phyloP scores from a whole-genome alignment of 2,888 invertebrate genomes.

The Melolontha melolontha region DNA sequence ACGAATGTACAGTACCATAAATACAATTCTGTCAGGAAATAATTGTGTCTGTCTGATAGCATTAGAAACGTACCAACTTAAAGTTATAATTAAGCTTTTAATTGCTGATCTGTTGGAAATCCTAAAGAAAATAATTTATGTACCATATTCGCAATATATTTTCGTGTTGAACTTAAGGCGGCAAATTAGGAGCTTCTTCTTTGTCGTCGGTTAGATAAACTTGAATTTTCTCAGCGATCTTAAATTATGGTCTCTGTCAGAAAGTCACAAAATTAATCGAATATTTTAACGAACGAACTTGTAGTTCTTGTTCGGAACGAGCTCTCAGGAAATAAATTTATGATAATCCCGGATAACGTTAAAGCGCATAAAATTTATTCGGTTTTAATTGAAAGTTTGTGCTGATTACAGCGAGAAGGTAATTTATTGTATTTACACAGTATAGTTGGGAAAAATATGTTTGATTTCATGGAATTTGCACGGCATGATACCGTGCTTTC shows the following conservation, averaged over 20 bases:
- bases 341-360: slow-evolving; percentile 27
- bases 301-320: slow-evolving; percentile 21
- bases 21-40: no score
- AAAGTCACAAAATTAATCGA: slow-evolving; percentile 31
- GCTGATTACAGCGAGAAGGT: slow-evolving; percentile 21
- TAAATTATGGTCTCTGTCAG: slow-evolving; percentile 20
- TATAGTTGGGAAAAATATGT: slow-evolving; percentile 7
- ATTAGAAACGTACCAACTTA: no score
- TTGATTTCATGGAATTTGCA: slow-evolving; percentile 9
- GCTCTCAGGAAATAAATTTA: slow-evolving; percentile 23
- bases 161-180: no score
- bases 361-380: slow-evolving; percentile 33
- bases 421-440: slow-evolving; percentile 33
- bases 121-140: no score
- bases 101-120: no score
- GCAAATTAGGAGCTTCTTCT: no score
- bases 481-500: background rate
- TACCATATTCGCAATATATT: no score
- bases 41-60: no score
- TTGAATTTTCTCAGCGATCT: slow-evolving; percentile 17
- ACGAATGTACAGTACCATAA: no score
- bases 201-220: slow-evolving; percentile 20
- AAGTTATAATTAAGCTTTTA: no score
- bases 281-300: slow-evolving; percentile 31
- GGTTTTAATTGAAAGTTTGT: slow-evolving; percentile 36